A percentile compares a stretch with the other conserved stretches of the same genome.
Evolutionary conservation across 2,113 vertebrate genomes (phyloP).

Genomic region (Hystrix brachyura): DNA sequence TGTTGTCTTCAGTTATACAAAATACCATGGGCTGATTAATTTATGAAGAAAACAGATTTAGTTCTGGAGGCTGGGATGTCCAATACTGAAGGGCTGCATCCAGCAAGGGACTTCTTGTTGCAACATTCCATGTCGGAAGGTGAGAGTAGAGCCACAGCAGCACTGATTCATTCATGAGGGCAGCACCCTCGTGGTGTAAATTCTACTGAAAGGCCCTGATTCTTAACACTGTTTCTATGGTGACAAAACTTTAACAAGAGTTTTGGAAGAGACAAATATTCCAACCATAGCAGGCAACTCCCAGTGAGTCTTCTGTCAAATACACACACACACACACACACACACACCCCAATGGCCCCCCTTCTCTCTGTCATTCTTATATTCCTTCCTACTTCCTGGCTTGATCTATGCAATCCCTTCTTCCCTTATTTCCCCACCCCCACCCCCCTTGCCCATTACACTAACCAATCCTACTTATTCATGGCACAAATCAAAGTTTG

Average conservation of each 20-base stretch:
- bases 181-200: neutral
- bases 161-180: neutral
- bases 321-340: neutral
- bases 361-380: neutral
- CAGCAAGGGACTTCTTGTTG: neutral
- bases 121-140: neutral
- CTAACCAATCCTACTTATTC: neutral
- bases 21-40: neutral
- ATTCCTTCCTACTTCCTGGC: neutral
- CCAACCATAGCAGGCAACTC: neutral
- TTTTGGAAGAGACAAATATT: neutral
- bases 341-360: neutral
- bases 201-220: neutral
- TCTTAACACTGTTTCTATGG: neutral
- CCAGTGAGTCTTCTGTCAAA: neutral
- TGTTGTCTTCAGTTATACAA: neutral
- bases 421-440: neutral
- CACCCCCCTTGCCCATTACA: neutral
- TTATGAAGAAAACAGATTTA: neutral
- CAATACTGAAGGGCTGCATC: no score
- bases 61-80: neutral
- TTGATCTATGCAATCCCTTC: neutral
- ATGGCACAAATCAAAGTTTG: neutral
- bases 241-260: neutral
- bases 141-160: neutral